Conservation (phyloP, 1,140 invertebrate species). For the Leptonema lineaticorne region DNA sequence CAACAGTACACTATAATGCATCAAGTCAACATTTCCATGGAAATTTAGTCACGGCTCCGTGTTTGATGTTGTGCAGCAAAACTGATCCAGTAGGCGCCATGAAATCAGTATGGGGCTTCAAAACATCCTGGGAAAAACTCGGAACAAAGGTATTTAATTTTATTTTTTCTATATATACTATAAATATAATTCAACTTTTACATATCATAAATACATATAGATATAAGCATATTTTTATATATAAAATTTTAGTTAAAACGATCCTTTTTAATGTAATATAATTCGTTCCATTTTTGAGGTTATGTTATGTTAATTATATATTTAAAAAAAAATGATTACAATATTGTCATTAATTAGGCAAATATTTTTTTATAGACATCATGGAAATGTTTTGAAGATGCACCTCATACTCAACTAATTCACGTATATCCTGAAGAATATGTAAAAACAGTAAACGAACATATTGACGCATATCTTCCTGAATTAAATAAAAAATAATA, state of each 20-base stretch:
- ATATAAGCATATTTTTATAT: too few species aligned
- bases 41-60: background rate
- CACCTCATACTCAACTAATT: background rate
- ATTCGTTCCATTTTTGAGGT: too few species aligned
- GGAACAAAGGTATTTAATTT: background rate
- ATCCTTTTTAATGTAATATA: too few species aligned
- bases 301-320: too few species aligned
- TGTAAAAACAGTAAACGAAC: background rate
- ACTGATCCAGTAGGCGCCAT: background rate
- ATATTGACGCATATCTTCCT: background rate
- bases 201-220: too few species aligned
- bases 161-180: background rate
- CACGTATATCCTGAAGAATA: conserved; percentile 3
- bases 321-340: too few species aligned
- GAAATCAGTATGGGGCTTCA: background rate
- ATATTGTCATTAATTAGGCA: background rate
- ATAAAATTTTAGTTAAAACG: too few species aligned
- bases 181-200: too few species aligned
- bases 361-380: background rate
- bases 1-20: background rate
- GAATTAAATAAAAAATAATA: too few species aligned
- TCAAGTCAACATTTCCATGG: background rate
- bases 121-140: background rate
- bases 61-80: background rate
- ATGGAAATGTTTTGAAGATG: background rate